Percentiles rank a stretch among this genome's conserved stretches.
phyloP scores from a whole-genome alignment of 2,113 vertebrate species.

The Mustela lutreola region DNA sequence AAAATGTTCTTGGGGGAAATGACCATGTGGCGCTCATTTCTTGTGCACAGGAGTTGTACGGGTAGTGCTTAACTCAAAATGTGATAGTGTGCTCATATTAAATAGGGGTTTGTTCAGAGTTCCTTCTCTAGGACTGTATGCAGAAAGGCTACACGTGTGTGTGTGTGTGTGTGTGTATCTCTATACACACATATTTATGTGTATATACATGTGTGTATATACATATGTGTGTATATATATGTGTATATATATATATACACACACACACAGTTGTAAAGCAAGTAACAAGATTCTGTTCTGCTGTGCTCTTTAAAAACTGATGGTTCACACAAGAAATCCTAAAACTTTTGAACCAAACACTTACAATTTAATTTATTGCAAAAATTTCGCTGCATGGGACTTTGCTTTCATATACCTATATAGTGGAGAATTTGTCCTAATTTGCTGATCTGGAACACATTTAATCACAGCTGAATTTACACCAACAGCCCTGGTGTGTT shows the following conservation, averaged over 20 bases:
- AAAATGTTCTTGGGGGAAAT: constrained; percentile 61
- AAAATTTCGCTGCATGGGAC: constrained; percentile 72
- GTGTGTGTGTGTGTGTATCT: not conserved
- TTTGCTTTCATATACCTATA: constrained; percentile 77
- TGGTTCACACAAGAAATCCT: constrained; percentile 67
- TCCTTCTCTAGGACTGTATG: constrained; percentile 69
- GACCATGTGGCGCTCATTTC: constrained; percentile 67
- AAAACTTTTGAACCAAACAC: constrained; percentile 75
- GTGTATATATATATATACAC: not conserved
- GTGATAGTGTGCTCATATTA: constrained; percentile 67
- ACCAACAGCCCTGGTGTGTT: constrained; percentile 76
- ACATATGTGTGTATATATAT: not conserved
- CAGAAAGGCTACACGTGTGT: constrained; percentile 25
- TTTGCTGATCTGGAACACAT: constrained; percentile 69
- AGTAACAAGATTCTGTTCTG: constrained; percentile 64
- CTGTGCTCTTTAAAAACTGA: constrained; percentile 62
- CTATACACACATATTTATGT: not conserved
- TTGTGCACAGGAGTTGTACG: constrained; percentile 62
- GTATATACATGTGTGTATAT: not conserved
- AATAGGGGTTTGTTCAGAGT: constrained; percentile 77
- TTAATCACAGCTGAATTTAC: constrained; percentile 67
- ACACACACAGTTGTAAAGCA: constrained; percentile 41
- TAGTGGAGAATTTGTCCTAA: constrained; percentile 71
- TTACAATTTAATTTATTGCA: constrained; percentile 81
- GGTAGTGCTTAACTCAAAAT: constrained; percentile 73